Evolutionary conservation across 2,888 invertebrate species (phyloP), one percentile per base, ranked within the genome.

Genomic region (Hesperia comma): DNA sequence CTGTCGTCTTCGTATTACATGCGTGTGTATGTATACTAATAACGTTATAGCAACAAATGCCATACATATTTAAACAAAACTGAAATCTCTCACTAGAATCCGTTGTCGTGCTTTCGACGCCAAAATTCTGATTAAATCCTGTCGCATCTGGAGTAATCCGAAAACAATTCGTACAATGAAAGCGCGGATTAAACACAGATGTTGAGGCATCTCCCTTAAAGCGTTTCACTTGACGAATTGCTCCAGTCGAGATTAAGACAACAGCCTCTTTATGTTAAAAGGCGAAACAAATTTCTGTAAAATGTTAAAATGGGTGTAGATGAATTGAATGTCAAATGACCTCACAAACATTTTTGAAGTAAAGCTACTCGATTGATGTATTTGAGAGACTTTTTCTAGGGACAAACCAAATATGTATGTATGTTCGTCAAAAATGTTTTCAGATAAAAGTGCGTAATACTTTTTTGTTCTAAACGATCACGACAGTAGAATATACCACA

Each of bases 201-300:
- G 76, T 78, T 74, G 77, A 75, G 68, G 71, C 75, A 75, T 77
- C 76, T 77, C 76, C 76, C 77, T 77, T 74, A 72, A 76, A 77
- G 74, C 72, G 73, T 75, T 77, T 70, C 70, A 72, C 75, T 80
- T 83, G 83, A 84, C 78, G 82, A 78, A 84, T 83, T 79, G 78
- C 77, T 72, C 77, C 73, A 81, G 83, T 72, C 77, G 74, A 82
- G 83, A 83, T 83, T 83, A 81, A 79, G 80, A 79, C 79, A 80
- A 81, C 77, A 72, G 78, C 74, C 74, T 61, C 68, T 77, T 79
- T 71, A 73, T 71, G 78, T 73, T 77, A 76, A 77, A 74, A 67
- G 74, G 73, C 68, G 75, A 72, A 77, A 80, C 75, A 77, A 77
- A 79, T 81, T 77, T 71, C 69, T 15, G 10, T 54, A 33, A 54